Evolutionary conservation across 2,888 invertebrate genomes (phyloP).

Genomic region (Synanthedon tipuliformis): DNA sequence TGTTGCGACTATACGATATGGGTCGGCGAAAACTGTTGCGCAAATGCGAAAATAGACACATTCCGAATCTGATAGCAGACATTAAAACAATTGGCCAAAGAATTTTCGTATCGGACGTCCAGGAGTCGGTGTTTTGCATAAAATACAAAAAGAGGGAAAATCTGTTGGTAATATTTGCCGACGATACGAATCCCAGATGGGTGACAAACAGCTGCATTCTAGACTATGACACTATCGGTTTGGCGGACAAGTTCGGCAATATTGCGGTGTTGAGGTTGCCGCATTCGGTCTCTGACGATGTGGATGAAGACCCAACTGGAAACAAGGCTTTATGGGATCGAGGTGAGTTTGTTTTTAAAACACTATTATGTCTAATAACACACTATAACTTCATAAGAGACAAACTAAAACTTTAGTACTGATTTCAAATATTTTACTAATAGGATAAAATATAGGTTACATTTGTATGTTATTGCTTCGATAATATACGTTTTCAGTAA

Average conservation of each 20-base stretch:
- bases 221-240: slow-evolving; percentile 96
- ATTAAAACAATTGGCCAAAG: slow-evolving; percentile 95
- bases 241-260: slow-evolving; percentile 98
- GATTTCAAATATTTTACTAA: background rate
- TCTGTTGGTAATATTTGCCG: slow-evolving; percentile 97
- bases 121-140: slow-evolving; percentile 96
- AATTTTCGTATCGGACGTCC: slow-evolving; percentile 94
- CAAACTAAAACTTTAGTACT: too few species aligned
- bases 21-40: slow-evolving; percentile 92
- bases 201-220: slow-evolving; percentile 91
- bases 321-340: slow-evolving; percentile 97
- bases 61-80: slow-evolving; percentile 94
- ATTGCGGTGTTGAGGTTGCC: slow-evolving; percentile 91
- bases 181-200: slow-evolving; percentile 97
- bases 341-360: slow-evolving; percentile 36
- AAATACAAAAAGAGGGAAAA: slow-evolving; percentile 96
- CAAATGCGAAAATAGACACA: slow-evolving; percentile 98
- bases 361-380: background rate
- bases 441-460: background rate
- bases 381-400: background rate
- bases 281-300: slow-evolving; percentile 93
- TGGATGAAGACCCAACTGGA: slow-evolving; percentile 99
- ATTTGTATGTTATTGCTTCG: too few species aligned
- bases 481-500: too few species aligned
- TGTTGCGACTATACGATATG: slow-evolving; percentile 93